Conservation (phyloP, 1,140 invertebrate species). For the Mylabris phalerata region DNA sequence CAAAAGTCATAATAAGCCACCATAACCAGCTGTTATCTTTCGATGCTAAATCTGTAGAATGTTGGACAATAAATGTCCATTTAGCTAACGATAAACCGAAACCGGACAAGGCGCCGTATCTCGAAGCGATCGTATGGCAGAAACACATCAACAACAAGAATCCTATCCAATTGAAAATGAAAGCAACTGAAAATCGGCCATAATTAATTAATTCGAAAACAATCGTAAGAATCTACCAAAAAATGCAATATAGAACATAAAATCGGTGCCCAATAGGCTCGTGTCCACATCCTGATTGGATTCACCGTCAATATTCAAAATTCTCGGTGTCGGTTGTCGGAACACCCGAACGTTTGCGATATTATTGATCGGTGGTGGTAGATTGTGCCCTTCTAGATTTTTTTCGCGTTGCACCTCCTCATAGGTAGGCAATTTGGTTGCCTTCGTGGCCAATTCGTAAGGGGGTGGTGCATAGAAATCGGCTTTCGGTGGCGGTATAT, state of each 20-base stretch:
- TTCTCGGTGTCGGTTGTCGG: conserved; percentile 42
- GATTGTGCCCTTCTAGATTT: conserved; percentile 55
- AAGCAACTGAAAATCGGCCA: conserved; percentile 58
- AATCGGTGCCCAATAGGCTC: conserved; percentile 74
- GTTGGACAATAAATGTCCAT: conserved; percentile 90
- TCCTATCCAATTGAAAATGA: conserved; percentile 93
- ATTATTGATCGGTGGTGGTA: conserved; percentile 4
- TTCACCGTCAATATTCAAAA: conserved; percentile 67
- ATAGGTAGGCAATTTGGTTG: conserved; percentile 79
- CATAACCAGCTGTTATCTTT: conserved; percentile 83
- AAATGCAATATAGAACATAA: conserved; percentile 83
- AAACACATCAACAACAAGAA: conserved; percentile 87
- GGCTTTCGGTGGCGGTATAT: conserved; percentile 68
- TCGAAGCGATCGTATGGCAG: conserved; percentile 86
- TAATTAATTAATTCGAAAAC: background rate
- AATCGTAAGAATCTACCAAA: conserved; percentile 50
- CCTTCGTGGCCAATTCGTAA: conserved; percentile 71
- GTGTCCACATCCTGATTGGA: conserved; percentile 66
- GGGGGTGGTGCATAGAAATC: conserved; percentile 81
- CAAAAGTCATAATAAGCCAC: conserved; percentile 86
- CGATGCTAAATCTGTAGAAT: conserved; percentile 76
- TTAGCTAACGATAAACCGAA: conserved; percentile 89
- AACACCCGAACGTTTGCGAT: background rate
- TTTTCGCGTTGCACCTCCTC: conserved; percentile 86
- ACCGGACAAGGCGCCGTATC: conserved; percentile 86